These are phyloP conservation scores for Strix uralensis DNA, from an alignment of 2,113 vertebrate species.

Conservation along the genomic window DNA sequence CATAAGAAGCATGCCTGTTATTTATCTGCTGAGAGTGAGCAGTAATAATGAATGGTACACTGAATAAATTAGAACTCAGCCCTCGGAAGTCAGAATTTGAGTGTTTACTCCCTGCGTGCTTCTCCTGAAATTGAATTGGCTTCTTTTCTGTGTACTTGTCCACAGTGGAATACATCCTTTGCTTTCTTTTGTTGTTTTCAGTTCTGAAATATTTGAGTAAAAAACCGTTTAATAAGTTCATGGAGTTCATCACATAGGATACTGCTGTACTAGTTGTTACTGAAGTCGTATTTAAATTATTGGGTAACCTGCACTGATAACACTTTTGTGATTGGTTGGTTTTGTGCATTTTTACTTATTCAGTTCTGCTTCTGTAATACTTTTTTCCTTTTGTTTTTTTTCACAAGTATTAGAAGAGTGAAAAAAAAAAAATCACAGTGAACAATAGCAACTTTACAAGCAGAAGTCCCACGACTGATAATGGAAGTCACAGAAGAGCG, in stretches of 20 bases:
- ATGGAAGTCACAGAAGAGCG: accelerated
- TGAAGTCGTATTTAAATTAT: neutral
- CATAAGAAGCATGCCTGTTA: neutral
- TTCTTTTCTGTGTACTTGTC: neutral
- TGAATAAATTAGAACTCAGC: neutral
- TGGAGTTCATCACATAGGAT: neutral
- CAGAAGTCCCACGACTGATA: neutral
- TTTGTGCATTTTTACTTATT: neutral
- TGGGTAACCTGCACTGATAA: neutral
- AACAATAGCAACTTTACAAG: neutral
- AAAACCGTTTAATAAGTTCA: neutral
- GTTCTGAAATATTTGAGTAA: neutral
- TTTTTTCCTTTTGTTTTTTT: neutral
- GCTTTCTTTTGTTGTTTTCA: neutral
- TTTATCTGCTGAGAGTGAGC: neutral
- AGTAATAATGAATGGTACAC: accelerated
- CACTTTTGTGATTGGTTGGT: neutral
- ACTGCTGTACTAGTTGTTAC: neutral
- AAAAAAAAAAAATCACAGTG: neutral
- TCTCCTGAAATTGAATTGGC: neutral
- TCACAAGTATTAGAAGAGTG: neutral
- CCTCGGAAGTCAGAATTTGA: neutral
- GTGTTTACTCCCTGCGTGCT: neutral
- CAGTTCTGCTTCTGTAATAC: neutral
- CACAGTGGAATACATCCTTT: neutral